Conservation (phyloP, 30 jellyfish, hydroid and myxozoan genomes). For the Turritopsis rubra region DNA sequence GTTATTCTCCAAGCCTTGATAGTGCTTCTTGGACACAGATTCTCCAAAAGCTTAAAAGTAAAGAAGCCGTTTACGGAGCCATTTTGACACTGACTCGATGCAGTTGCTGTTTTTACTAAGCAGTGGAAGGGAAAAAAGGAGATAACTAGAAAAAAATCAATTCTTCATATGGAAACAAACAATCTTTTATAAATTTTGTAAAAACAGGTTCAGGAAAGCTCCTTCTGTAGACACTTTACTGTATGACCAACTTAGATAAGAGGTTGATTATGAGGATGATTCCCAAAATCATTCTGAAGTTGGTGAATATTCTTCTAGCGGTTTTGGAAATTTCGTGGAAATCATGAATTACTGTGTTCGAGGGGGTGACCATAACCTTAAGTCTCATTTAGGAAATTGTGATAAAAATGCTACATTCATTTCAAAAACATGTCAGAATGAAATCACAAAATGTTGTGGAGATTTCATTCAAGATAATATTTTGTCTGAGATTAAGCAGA, state of each 20-base stretch:
- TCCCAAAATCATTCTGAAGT: conserved; percentile 26
- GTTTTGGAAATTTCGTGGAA: conserved; percentile 36
- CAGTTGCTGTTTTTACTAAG: no score
- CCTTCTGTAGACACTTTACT: background rate
- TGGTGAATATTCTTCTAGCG: conserved; percentile 19
- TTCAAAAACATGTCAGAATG: conserved; percentile 61
- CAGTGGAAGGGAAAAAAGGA: no score
- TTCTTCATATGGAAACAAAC: no score
- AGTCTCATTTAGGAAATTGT: conserved; percentile 19
- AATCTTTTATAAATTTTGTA: background rate
- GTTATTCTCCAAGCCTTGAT: no score
- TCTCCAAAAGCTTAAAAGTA: no score
- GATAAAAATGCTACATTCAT: conserved; percentile 38
- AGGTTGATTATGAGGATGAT: conserved; percentile 34
- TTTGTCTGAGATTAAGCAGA: conserved; percentile 13
- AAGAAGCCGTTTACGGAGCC: no score
- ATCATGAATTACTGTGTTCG: conserved; percentile 19
- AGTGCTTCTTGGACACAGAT: no score
- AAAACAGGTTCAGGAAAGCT: background rate
- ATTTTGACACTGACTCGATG: no score
- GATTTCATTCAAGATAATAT: conserved; percentile 16
- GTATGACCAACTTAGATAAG: no score
- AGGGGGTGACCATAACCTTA: conserved; percentile 26
- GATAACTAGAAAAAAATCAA: no score
- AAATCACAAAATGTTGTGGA: conserved; percentile 47